Base-by-base conservation (phyloP, 2,113 vertebrate genomes). In the Oreochromis spilurus region DNA sequence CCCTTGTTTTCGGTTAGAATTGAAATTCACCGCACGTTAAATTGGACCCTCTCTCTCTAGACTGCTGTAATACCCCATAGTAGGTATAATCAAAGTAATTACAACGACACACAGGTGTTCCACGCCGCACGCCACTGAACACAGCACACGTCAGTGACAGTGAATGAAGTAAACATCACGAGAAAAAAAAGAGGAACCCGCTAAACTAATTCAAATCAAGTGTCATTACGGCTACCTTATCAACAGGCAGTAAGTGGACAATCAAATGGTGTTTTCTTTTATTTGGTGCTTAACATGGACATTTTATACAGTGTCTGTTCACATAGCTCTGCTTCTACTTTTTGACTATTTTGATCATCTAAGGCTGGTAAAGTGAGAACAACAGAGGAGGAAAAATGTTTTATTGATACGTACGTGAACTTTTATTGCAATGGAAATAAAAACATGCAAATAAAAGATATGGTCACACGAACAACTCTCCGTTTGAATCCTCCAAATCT, bases 71-170 rank as follows among this genome's bases (percentile, higher is more conserved):
- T 87, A 88, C 67, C 81, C 82, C 91, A 89, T 91, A 89, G 88
- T 88, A 93, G 85, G 93, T 94, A 91, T 93, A 95, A 95, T 95
- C 93, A 95, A 94, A 93, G 95, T 95, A 96, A 96, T 96, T 96
- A 96, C 92, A 91, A 89, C 89, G 93, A 93, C 90, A 86, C 90
- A 94, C 94, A 93, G 91, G 94, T 94, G 93, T 93, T 94, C 54
- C n/a, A 85, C 29, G 72, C 91, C 4, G 84, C 94, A 94, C 88
- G 29, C 92, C 84, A 58, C 88, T 84, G 88, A 92, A 85, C 90
- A 90, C 84, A 52, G 81, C 89, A 45, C 87, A 92, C n/a, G 72
- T 85, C 87, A 75, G 55, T 75, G 84, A 89, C 90, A 86, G 92
- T 60, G 87, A 88, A 91, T 83, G 83, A 67, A 92, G 86, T 84